phyloP scores from a whole-genome alignment of 2,797 vertebrate species.

The Sphenopsis melanotis region DNA sequence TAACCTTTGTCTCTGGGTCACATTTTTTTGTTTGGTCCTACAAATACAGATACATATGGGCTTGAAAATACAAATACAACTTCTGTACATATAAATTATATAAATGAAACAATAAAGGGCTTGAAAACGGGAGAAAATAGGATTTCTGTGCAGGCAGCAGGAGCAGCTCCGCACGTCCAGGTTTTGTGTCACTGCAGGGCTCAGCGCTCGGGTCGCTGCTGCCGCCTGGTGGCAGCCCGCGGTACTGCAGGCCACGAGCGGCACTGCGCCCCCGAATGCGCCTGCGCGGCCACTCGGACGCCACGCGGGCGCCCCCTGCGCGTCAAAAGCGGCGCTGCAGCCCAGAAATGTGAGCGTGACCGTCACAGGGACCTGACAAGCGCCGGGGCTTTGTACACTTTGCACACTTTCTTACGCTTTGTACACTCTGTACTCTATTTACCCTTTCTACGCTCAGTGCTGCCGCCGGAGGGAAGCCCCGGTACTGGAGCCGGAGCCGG shows the following conservation, averaged over 20 bases:
- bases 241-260: background rate
- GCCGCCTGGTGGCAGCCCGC: background rate
- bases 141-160: rapidly evolving
- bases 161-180: rapidly evolving
- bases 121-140: rapidly evolving
- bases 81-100: background rate
- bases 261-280: rapidly evolving
- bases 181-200: rapidly evolving
- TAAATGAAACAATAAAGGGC: background rate
- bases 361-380: too few relatives aligned
- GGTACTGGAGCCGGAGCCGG: background rate
- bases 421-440: background rate
- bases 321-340: rapidly evolving
- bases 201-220: rapidly evolving
- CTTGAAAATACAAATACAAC: background rate
- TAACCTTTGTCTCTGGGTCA: background rate
- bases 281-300: background rate
- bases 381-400: background rate
- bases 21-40: background rate
- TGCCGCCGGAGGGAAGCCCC: background rate
- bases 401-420: background rate
- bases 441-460: rapidly evolving
- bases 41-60: background rate
- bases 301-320: background rate
- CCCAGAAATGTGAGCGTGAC: rapidly evolving